Percentiles rank a stretch among this genome's conserved stretches.
Conservation (phyloP, 2,888 invertebrate species). For the Epirrita christyi region DNA sequence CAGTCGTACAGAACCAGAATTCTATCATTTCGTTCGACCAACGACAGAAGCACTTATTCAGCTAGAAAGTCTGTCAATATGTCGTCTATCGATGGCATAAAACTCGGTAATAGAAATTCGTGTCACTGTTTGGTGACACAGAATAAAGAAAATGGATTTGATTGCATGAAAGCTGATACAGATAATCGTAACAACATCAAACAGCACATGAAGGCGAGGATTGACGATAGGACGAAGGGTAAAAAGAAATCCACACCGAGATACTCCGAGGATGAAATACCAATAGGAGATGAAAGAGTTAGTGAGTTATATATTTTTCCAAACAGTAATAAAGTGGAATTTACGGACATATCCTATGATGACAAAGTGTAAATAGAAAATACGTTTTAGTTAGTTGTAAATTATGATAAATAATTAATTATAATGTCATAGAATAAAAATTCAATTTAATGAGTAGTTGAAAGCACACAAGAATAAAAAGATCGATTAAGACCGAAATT, state of each 20-base stretch:
- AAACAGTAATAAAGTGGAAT: conserved; percentile 76
- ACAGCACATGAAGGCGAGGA: conserved; percentile 42
- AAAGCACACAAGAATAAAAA: conserved; percentile 20
- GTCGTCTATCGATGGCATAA: conserved; percentile 57
- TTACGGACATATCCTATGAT: conserved; percentile 73
- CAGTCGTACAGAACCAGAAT: conserved; percentile 75
- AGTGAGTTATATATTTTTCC: conserved; percentile 79
- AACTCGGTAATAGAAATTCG: conserved; percentile 57
- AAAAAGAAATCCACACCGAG: conserved; percentile 50
- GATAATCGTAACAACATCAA: conserved; percentile 51
- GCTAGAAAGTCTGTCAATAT: conserved; percentile 69
- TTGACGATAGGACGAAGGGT: conserved; percentile 47
- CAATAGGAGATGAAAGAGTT: conserved; percentile 71
- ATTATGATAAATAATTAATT: conserved; percentile 1
- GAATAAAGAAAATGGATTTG: conserved; percentile 62
- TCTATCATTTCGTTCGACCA: conserved; percentile 74
- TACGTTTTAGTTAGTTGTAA: conserved; percentile 1
- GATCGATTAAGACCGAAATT: conserved; percentile 12
- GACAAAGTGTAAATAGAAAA: conserved; percentile 70
- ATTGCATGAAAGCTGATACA: conserved; percentile 53
- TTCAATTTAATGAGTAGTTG: conserved; percentile 11
- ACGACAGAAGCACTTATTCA: conserved; percentile 68
- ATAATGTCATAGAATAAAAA: conserved; percentile 43
- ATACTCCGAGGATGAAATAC: conserved; percentile 53
- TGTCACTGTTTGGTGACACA: conserved; percentile 63